Conservation (phyloP, 2,888 invertebrate species). For the Macrophya annulata region DNA sequence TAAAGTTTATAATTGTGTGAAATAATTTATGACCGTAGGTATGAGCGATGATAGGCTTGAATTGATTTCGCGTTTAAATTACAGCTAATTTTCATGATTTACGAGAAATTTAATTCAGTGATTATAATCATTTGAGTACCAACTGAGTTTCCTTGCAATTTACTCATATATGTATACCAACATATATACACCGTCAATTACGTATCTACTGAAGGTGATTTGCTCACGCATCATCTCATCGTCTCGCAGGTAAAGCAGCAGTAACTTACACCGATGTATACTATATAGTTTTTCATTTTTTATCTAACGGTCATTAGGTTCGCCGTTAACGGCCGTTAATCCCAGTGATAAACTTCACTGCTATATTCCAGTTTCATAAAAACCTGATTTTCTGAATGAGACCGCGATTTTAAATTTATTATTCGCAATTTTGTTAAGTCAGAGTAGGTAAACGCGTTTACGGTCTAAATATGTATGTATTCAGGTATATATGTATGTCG, state of each 20-base stretch:
- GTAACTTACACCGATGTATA: constrained; percentile 8
- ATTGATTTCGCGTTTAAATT: not conserved
- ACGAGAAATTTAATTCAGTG: not conserved
- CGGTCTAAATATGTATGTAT: not conserved
- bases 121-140: not conserved
- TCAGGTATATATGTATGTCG: not conserved
- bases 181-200: not conserved
- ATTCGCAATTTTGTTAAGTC: not conserved
- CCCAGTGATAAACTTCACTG: constrained; percentile 25
- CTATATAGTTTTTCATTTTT: not conserved
- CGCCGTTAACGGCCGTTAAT: constrained; percentile 42
- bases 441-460: not conserved
- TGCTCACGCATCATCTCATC: constrained; percentile 20
- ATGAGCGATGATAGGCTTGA: not conserved
- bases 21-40: too few species aligned
- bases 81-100: not conserved
- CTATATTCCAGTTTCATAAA: constrained; percentile 21
- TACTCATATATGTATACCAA: too few species aligned
- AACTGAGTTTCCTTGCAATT: not conserved
- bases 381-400: not conserved
- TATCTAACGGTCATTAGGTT: constrained; percentile 30
- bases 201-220: not conserved
- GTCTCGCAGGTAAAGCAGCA: not conserved
- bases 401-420: not conserved
- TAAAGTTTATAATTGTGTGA: not conserved